Conservation (phyloP, 2,888 invertebrate genomes). For the Zaprionus lineosus region DNA sequence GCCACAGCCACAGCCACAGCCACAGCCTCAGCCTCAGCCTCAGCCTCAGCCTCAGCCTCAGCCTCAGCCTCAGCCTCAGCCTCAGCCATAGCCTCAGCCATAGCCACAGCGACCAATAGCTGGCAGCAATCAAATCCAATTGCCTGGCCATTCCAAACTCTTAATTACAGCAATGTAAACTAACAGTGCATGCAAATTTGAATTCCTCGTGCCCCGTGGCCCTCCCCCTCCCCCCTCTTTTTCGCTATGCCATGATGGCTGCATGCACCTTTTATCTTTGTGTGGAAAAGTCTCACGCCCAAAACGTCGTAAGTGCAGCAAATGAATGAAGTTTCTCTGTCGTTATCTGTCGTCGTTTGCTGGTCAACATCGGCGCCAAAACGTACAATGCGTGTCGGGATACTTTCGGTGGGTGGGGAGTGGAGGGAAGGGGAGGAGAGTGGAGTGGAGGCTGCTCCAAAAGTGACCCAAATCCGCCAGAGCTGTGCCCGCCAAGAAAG, state of each 20-base stretch:
- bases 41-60: too few species aligned
- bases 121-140: too few species aligned
- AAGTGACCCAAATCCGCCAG: conserved; percentile 56
- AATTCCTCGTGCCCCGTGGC: background rate
- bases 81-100: background rate
- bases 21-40: background rate
- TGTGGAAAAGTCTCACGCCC: background rate
- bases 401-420: background rate
- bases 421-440: background rate
- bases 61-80: background rate
- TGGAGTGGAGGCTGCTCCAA: conserved; percentile 8
- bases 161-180: conserved; percentile 14
- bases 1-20: background rate
- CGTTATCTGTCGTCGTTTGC: conserved; percentile 39
- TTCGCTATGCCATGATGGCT: too few species aligned
- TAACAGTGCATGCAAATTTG: conserved; percentile 21
- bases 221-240: too few species aligned
- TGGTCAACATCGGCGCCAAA: conserved; percentile 28
- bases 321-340: conserved; percentile 47
- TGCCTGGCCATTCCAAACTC: background rate
- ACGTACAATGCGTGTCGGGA: conserved; percentile 45
- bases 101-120: too few species aligned
- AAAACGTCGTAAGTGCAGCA: conserved; percentile 21
- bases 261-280: background rate
- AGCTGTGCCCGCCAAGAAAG: conserved; percentile 22